Evolutionary conservation across 2,888 invertebrate genomes (phyloP).

Genomic region (Digitonthophagus gazella): DNA sequence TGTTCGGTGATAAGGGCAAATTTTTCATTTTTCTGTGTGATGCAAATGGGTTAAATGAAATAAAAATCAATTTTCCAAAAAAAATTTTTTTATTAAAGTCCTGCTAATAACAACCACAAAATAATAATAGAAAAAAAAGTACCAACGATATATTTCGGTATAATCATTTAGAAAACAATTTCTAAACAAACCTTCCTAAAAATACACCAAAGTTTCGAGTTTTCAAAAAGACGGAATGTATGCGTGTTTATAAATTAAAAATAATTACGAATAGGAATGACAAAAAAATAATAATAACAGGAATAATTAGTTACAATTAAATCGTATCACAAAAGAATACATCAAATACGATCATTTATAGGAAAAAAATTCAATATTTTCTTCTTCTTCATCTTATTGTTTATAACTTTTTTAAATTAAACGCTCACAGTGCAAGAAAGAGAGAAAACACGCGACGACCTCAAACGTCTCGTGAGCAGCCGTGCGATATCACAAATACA

Average conservation of each 20-base stretch:
- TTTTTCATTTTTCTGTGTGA: no score
- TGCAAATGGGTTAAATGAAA: no score
- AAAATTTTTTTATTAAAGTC: no score
- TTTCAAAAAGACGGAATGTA: background rate
- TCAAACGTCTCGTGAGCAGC: background rate
- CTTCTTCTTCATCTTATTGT: background rate
- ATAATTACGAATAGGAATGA: background rate
- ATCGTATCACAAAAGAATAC: background rate
- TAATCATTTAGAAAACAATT: no score
- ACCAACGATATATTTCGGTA: no score
- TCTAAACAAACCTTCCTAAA: no score
- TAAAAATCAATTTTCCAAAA: no score
- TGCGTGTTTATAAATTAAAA: background rate
- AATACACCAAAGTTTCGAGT: background rate
- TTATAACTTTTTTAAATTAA: background rate
- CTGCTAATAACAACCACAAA: no score
- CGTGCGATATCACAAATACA: background rate
- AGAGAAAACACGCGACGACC: background rate
- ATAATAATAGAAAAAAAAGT: no score
- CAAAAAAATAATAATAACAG: background rate
- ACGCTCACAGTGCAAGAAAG: background rate
- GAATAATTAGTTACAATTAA: background rate
- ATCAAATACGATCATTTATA: background rate
- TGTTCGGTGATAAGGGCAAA: no score
- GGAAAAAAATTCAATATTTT: background rate